Evolutionary conservation across 2,113 vertebrate genomes (phyloP).

Genomic region (Zootoca vivipara): DNA sequence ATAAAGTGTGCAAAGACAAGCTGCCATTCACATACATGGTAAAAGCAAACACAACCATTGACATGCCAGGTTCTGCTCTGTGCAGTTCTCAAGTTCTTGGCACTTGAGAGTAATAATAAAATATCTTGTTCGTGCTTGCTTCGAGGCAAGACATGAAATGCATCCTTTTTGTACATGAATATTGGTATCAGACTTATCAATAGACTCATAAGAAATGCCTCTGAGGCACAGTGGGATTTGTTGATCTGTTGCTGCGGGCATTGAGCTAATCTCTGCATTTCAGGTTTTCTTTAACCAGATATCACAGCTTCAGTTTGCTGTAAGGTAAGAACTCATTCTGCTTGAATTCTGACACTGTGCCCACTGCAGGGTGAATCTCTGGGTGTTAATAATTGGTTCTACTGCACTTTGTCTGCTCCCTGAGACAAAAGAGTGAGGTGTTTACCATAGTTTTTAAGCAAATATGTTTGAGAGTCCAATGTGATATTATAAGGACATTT

Average conservation of each 20-base stretch:
- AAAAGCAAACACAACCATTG: not conserved
- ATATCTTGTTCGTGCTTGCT: not conserved
- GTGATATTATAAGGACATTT: not conserved
- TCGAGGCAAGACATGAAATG: not conserved
- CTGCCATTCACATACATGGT: not conserved
- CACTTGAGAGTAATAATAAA: not conserved
- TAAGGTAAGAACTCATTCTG: slow-evolving; percentile 78
- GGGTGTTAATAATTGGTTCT: not conserved
- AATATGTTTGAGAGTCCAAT: not conserved
- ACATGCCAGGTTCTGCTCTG: not conserved
- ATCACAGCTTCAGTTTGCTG: slow-evolving; percentile 85
- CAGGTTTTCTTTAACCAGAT: slow-evolving; percentile 77
- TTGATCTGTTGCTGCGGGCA: not conserved
- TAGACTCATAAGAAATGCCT: not conserved
- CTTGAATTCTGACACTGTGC: slow-evolving; percentile 7
- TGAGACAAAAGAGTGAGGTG: not conserved
- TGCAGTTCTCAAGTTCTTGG: not conserved
- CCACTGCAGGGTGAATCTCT: not conserved
- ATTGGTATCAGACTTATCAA: not conserved
- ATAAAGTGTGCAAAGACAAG: too few species aligned
- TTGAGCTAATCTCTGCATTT: not conserved
- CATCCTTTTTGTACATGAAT: not conserved
- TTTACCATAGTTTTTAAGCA: not conserved
- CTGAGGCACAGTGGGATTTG: not conserved
- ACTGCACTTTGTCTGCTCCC: not conserved